Evolutionary conservation across 1,140 invertebrate genomes (phyloP).

Genomic region (Phocides pigmalion): DNA sequence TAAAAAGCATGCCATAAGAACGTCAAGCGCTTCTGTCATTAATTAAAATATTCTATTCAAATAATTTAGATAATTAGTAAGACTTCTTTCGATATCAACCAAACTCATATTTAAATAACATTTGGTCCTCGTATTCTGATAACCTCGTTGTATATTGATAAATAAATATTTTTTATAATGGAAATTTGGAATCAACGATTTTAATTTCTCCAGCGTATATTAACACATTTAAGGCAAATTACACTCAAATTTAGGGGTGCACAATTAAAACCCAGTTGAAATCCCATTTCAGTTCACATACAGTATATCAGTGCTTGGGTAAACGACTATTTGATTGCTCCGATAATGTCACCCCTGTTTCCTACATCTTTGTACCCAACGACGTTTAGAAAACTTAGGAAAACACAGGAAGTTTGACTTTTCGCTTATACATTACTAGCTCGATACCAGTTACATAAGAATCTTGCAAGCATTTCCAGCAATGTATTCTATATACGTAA

Average conservation of each 20-base stretch:
- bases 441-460: background rate
- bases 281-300: constrained; percentile 33
- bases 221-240: constrained; percentile 7
- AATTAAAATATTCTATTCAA: too few species aligned
- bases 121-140: too few species aligned
- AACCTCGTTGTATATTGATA: too few species aligned
- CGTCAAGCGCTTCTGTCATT: too few species aligned
- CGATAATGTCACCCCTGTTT: constrained; percentile 35
- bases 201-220: background rate
- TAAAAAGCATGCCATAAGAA: too few species aligned
- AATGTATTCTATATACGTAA: background rate
- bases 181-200: background rate
- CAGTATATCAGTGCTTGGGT: constrained; percentile 33
- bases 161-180: too few species aligned
- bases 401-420: background rate
- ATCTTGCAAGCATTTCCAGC: background rate
- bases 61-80: too few species aligned
- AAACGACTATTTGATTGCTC: constrained; percentile 36
- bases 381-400: constrained; percentile 6
- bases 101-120: too few species aligned
- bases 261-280: constrained; percentile 34
- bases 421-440: constrained; percentile 9
- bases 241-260: constrained; percentile 11
- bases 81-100: too few species aligned
- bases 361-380: constrained; percentile 29